A percentile compares a stretch with the other conserved stretches of the same genome.
These are phyloP conservation scores for Penaeus chinensis DNA, from an alignment of 1,140 invertebrate genomes.

Conservation along the genomic window DNA sequence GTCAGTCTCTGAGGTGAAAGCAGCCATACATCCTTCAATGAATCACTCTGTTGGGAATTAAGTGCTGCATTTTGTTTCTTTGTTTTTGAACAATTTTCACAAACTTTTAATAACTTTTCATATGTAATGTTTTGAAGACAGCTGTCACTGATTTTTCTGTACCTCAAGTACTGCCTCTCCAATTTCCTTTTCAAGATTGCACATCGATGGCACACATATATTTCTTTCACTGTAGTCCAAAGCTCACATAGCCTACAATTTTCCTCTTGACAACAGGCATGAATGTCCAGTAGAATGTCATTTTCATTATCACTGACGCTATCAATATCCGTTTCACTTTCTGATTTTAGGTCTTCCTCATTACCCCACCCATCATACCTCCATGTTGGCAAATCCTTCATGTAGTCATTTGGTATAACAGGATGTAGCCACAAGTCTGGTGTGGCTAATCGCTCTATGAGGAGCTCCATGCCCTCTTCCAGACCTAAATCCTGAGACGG, in stretches of 20 bases:
- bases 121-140: conserved; percentile 38
- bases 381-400: conserved; percentile 73
- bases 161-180: conserved; percentile 48
- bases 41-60: neutral
- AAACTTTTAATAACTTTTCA: conserved; percentile 47
- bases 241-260: conserved; percentile 37
- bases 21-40: conserved; percentile 31
- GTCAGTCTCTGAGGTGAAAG: conserved; percentile 53
- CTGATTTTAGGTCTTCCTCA: conserved; percentile 54
- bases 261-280: conserved; percentile 63
- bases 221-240: conserved; percentile 52
- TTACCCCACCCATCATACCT: conserved; percentile 66
- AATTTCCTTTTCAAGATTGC: conserved; percentile 53
- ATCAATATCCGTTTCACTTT: conserved; percentile 64
- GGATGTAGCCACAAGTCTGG: conserved; percentile 71
- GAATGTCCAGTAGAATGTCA: conserved; percentile 43
- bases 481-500: conserved; percentile 66
- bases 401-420: conserved; percentile 69
- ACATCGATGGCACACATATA: conserved; percentile 55
- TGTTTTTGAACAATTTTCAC: conserved; percentile 50
- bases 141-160: conserved; percentile 16
- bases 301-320: conserved; percentile 56
- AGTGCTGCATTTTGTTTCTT: conserved; percentile 37
- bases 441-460: conserved; percentile 69
- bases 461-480: conserved; percentile 68